Evolutionary conservation across 2,113 vertebrate species (phyloP), one percentile per base, ranked within the genome.

Genomic region (Leptodactylus fuscus): DNA sequence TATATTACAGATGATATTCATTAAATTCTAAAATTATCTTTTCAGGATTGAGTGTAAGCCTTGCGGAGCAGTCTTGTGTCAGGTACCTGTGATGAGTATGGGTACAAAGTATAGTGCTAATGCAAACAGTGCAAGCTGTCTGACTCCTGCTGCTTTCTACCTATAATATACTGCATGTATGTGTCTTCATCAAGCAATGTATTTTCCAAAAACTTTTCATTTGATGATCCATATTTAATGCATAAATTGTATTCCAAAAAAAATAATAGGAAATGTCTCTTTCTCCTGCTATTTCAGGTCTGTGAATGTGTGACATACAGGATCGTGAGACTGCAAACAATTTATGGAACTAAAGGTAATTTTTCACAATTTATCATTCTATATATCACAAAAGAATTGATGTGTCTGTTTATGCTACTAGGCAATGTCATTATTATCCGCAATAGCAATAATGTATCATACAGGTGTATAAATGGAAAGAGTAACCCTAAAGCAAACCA

Each of bases 51-150:
- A n/a, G n/a, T n/a, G n/a, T n/a, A n/a, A n/a, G n/a, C n/a, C 53
- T 32, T 77, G 49, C 24, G 36, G 5, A 20, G 38, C 51, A 1
- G 46, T 24, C 48, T 77, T 77, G 18, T 77, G 38, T 58, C 49
- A 53, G 18, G 51, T 55, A 55, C 24, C 76, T 58, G 32, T 58
- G 29, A 58, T 58, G 32, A 48, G 32, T 38, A 58, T 55, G 49
- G 48, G 76, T 58, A 78, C 76, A 78, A 78, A 78, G 76, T 78
- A 78, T 38, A 78, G 20, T 36, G 49, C 76, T 36, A 78, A 55
- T 78, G 76, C 76, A 78, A 78, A 78, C 51, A 78, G 49, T 78
- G 49, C 9, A n/a, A 2, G 29, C 10, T 11, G 49, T 22, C 24
- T n/a, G 49, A n/a, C 4, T 34, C 9, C 67, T 74, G n/a, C 38